These are phyloP conservation scores for Cololabis saira DNA, from an alignment of 2,113 vertebrate genomes.

Conservation along the genomic window DNA sequence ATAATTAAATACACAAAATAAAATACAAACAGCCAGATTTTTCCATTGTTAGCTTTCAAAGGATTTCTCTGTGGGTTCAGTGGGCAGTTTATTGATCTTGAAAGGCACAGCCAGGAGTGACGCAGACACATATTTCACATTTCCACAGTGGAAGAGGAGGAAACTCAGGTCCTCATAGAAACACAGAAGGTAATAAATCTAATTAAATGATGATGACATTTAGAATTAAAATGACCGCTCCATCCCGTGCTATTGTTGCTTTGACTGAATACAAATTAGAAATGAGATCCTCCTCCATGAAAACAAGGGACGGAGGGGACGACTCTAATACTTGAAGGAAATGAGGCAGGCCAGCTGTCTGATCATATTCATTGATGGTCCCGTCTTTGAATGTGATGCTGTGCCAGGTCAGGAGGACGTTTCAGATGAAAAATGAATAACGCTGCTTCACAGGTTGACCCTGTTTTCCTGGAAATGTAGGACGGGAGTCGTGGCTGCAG, in stretches of 20 bases:
- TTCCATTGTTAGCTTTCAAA: background rate
- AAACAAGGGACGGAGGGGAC: background rate
- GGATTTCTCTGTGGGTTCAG: background rate
- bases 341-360: background rate
- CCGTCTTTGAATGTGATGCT: too few relatives aligned
- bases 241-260: background rate
- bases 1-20: too few relatives aligned
- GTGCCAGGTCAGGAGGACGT: background rate
- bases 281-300: background rate
- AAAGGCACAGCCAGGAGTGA: background rate
- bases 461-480: too few relatives aligned
- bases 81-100: background rate
- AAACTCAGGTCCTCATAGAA: background rate
- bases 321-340: background rate
- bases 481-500: background rate
- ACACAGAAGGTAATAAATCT: background rate
- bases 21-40: background rate
- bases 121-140: background rate
- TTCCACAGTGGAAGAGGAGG: background rate
- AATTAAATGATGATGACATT: background rate
- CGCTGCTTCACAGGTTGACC: too few relatives aligned
- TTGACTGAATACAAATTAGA: background rate
- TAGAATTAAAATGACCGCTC: too few relatives aligned
- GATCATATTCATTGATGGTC: background rate
- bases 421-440: background rate